Conservation (phyloP, 2,113 vertebrate species). For the Bufo gargarizans region DNA sequence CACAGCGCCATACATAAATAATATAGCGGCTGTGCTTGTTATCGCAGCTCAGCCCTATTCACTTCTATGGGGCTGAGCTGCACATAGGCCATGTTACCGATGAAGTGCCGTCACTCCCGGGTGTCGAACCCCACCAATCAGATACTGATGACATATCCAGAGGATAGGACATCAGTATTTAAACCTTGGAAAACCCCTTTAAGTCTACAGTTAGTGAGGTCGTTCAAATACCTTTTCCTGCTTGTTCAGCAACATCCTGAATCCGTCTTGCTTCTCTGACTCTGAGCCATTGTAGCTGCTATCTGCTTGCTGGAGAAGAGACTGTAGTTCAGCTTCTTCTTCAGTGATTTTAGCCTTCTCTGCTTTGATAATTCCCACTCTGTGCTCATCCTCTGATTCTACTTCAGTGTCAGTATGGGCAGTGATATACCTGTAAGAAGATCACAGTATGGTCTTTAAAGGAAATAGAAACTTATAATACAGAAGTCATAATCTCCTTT, state of each 20-base stretch:
- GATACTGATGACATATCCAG: no score
- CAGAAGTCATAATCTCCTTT: no score
- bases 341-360: slow-evolving; percentile 44
- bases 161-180: no score
- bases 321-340: slow-evolving; percentile 70
- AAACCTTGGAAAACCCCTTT: no score
- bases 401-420: slow-evolving; percentile 94
- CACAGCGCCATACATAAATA: no score
- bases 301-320: slow-evolving; percentile 80
- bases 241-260: slow-evolving; percentile 77
- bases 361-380: slow-evolving; percentile 19
- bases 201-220: no score
- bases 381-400: slow-evolving; percentile 70
- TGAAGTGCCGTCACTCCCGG: no score
- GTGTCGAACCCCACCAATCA: no score
- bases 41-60: no score
- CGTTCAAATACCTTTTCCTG: slow-evolving; percentile 77
- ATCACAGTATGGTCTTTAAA: not conserved
- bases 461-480: not conserved
- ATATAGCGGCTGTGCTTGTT: no score
- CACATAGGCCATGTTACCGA: no score
- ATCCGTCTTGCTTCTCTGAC: slow-evolving; percentile 77
- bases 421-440: slow-evolving; percentile 86
- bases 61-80: no score
- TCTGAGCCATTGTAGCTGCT: slow-evolving; percentile 76